Conservation (phyloP, 2,797 vertebrate genomes). For the Ataeniobius toweri region DNA sequence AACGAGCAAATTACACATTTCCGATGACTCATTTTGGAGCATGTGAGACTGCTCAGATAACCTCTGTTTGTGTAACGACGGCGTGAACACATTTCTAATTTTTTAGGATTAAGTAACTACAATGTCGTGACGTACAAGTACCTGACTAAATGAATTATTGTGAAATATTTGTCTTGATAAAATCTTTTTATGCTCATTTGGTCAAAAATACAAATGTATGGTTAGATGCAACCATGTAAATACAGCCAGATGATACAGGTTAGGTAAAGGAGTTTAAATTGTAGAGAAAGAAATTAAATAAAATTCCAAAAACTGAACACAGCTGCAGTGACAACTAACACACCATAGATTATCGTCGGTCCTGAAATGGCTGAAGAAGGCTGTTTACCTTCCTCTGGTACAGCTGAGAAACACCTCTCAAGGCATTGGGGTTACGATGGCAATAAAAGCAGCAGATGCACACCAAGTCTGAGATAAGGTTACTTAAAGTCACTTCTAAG, state of each 20-base stretch:
- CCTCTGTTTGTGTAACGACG: constrained; percentile 2
- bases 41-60: constrained; percentile 22
- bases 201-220: not conserved
- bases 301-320: not conserved
- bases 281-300: not conserved
- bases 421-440: not conserved
- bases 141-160: constrained; percentile 24
- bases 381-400: not conserved
- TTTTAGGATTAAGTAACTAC: constrained; percentile 33
- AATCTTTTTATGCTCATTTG: not conserved
- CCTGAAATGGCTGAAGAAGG: not conserved
- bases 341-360: not conserved
- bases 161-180: not conserved
- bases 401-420: not conserved
- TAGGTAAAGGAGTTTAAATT: not conserved
- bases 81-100: constrained; percentile 20
- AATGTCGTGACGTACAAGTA: not conserved
- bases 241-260: not conserved
- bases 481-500: not conserved
- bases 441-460: not conserved
- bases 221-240: not conserved
- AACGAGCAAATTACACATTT: not conserved
- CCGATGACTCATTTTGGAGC: constrained; percentile 26
- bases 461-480: not conserved
- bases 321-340: not conserved